Percentiles rank a stretch among this genome's conserved stretches.
These are phyloP conservation scores for Aricia artaxerxes DNA, from an alignment of 2,888 invertebrate species.

Conservation along the genomic window DNA sequence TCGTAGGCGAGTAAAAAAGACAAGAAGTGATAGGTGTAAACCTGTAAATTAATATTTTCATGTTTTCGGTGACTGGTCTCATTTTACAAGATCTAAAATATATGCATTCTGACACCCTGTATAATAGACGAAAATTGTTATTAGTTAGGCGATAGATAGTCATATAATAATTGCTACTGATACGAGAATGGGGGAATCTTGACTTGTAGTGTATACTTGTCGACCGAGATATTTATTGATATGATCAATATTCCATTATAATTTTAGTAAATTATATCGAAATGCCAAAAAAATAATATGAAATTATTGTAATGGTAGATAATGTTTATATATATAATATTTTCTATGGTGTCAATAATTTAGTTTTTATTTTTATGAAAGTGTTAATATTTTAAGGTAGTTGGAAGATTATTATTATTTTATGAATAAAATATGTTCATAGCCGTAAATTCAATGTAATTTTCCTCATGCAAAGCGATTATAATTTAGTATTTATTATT, in stretches of 20 bases:
- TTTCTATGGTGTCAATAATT: slow-evolving; percentile 8
- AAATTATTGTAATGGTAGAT: slow-evolving; percentile 9
- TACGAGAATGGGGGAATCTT: background rate
- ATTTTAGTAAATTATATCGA: background rate
- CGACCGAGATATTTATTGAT: slow-evolving; percentile 10
- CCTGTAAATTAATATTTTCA: background rate
- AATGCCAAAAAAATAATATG: slow-evolving; percentile 7
- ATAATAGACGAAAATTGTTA: background rate
- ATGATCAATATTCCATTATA: slow-evolving; percentile 3
- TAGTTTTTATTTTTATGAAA: slow-evolving; percentile 11
- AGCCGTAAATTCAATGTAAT: background rate
- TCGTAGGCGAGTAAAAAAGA: background rate
- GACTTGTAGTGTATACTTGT: slow-evolving; percentile 7
- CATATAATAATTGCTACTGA: slow-evolving; percentile 24
- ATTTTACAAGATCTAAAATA: background rate
- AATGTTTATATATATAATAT: slow-evolving; percentile 10
- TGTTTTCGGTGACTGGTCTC: background rate
- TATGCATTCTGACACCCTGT: background rate
- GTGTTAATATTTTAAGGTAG: background rate
- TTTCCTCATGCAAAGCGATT: background rate
- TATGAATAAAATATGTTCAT: background rate
- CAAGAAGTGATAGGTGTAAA: background rate
- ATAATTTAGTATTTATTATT: background rate
- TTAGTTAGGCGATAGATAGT: slow-evolving; percentile 29
- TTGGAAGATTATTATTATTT: slow-evolving; percentile 3